Evolutionary conservation across 1,140 invertebrate species (phyloP), one percentile per base, ranked within the genome.

Genomic region (Brevipalpus yothersi): DNA sequence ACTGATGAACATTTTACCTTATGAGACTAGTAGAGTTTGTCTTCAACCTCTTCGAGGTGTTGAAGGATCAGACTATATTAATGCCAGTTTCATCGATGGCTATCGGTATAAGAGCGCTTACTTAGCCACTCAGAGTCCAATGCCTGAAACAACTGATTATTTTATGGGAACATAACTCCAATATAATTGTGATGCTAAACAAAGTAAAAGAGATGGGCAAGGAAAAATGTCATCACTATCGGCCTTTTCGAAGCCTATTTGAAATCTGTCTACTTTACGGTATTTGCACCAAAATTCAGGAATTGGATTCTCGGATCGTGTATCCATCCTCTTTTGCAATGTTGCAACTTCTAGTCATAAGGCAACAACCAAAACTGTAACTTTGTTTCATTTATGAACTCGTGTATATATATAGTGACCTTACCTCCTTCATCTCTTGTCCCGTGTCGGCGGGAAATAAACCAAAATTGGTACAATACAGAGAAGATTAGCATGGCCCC

Each of bases 131-230:
- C 95, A 99, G 75, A 93, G 92, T 11, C 94, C 95, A 0, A 72
- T 97, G 15, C 80, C 80, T 31, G 88, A 97, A 65, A 98, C 95
- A 0, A 88, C 88, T 0, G 90, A 95, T 65, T 94, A 99, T 69
- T 92, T 99, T 99, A n/a, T 99, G 94, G 94, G 93, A 98, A 70
- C 91, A 98, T 69, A 97, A 99, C 72, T 96, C 91, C 0, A 96
- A 90, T 7, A 98, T 99, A 70, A 84, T 99, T 43, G 94, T 97
- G 11, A 98, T 97, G 92, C 73, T 98, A 43, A 97, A 91, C 4
- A 96, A 96, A 72, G 76, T 94, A 19, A 87, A 93, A 70, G 92
- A 96, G 75, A 90, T 94, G 84, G 90, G 91, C 62, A 77, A 89
- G 83, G 92, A 96, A 72, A 95, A 96, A 75, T 96, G 93, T 69